Evolutionary conservation across 2,888 invertebrate genomes (phyloP).

Genomic region (Eupithecia subumbrata): DNA sequence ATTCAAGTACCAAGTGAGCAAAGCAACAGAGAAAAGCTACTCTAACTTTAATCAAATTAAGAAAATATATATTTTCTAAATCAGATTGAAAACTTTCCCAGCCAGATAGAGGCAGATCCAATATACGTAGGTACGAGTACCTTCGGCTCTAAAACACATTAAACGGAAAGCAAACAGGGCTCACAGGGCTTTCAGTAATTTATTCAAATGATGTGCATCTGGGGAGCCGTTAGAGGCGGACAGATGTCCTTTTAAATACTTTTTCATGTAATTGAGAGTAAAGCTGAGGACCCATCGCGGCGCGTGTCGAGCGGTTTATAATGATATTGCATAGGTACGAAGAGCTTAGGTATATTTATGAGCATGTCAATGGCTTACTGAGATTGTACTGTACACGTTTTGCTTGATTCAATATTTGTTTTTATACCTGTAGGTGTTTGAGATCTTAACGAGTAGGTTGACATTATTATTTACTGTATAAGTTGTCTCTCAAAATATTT

Average conservation of each 20-base stretch:
- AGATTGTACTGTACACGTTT: not conserved
- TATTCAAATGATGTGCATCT: slow-evolving; percentile 22
- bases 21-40: no score
- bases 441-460: not conserved
- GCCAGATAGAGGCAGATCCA: no score
- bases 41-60: no score
- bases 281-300: not conserved
- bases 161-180: slow-evolving; percentile 13
- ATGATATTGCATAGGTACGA: not conserved
- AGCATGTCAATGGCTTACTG: not conserved
- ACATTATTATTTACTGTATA: no score
- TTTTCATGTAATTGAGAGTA: slow-evolving; percentile 21
- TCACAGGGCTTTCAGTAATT: slow-evolving; percentile 16
- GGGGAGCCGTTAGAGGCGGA: slow-evolving; percentile 15
- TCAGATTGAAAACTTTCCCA: no score
- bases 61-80: no score
- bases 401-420: not conserved
- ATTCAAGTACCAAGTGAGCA: no score
- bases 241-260: slow-evolving; percentile 24
- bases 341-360: not conserved
- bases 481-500: no score
- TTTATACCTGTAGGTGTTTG: not conserved
- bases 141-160: slow-evolving; percentile 18
- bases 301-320: not conserved
- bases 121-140: no score